phyloP scores from a whole-genome alignment of 2,113 vertebrate genomes.

The Rhinolophus sinicus region DNA sequence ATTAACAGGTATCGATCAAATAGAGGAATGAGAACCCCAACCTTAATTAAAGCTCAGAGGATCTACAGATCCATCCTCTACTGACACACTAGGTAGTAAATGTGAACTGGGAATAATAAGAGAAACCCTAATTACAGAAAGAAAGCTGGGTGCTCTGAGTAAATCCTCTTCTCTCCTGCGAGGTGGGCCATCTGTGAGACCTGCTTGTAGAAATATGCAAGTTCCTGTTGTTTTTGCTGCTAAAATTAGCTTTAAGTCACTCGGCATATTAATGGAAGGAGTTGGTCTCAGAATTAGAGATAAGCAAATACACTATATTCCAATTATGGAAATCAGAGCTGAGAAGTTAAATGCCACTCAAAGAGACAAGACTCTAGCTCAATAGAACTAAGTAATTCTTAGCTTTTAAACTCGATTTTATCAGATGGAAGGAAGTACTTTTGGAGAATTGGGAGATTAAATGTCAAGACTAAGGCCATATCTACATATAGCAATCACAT shows the following conservation, averaged over 20 bases:
- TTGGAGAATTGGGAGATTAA: conserved; percentile 44
- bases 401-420: conserved; percentile 47
- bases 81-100: not conserved
- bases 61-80: not conserved
- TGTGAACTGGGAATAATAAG: not conserved
- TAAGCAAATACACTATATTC: conserved; percentile 56
- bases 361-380: conserved; percentile 57
- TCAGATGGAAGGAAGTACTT: conserved; percentile 60
- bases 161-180: conserved; percentile 10
- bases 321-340: conserved; percentile 62
- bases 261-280: conserved; percentile 47
- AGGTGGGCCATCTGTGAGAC: conserved; percentile 49
- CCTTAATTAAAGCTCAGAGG: conserved; percentile 7
- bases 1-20: not conserved
- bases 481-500: conserved; percentile 21
- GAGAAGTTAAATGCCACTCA: conserved; percentile 65
- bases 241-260: conserved; percentile 57
- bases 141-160: not conserved
- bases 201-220: conserved; percentile 23
- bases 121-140: not conserved
- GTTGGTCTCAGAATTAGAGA: conserved; percentile 51
- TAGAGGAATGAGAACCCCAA: not conserved
- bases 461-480: conserved; percentile 15
- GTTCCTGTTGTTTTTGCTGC: not conserved
- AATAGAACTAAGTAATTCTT: conserved; percentile 66